Evolutionary conservation across 92 coral and sea anemone genomes (phyloP), one percentile per base, ranked within the genome.

Genomic region (Zoanthus solanderi): DNA sequence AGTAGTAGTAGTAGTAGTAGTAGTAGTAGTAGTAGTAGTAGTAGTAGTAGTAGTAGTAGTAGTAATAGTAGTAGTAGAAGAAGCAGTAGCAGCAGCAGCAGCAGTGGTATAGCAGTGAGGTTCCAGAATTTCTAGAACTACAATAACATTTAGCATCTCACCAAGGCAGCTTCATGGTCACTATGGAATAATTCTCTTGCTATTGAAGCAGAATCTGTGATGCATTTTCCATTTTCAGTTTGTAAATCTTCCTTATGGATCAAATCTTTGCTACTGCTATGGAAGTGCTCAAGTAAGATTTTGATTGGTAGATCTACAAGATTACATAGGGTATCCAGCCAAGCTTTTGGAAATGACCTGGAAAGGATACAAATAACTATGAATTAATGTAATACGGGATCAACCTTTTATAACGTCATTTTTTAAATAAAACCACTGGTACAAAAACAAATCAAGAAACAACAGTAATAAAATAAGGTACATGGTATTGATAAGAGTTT

Each of bases 321-420:
- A 32, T 17, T 84, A 48, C 81, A 87, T 9, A 91, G 88, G 54
- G 69, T 75, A 32, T 87, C 88, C 29, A 87, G 30, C 93, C 93
- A 87, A 44, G 76, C 53, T 52, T 67, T 29, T 69, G 91, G 86
- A 37, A 91, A 90, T 45, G 53, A 79, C 44, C 93, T 91, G 46
- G 30, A 63, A 9, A 63, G 4, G n/a, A 63, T 63, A 17, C 1
- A 63, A 9, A 3, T 16, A 4, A 63, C 30, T 17, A 17, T 16
- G 69, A 18, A 63, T 7, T 13, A n/a, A 18, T 58, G 6, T 58
- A 58, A 5, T 58, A 58, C 12, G 28, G 6, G 5, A 58, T 58
- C 15, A 58, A 10, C 17, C 17, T 2, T 54, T 54, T 54, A 54
- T 1, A 54, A 54, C 2, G 60, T 9, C 3, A 15, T 9, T 15